phyloP scores from a whole-genome alignment of 2,797 vertebrate genomes.

The Sebastes taczanowskii region DNA sequence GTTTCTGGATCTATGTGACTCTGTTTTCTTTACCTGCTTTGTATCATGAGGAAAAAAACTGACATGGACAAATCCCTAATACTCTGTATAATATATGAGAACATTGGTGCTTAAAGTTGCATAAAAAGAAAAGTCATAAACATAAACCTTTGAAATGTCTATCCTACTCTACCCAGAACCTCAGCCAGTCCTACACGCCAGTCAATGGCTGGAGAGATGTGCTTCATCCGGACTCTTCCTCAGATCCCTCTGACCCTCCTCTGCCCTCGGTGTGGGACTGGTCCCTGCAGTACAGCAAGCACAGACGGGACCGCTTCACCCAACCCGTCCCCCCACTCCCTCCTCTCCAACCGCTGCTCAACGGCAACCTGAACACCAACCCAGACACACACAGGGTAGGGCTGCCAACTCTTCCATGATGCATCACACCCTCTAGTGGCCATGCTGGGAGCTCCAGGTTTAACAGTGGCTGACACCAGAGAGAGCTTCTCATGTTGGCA shows the following conservation, averaged over 20 bases:
- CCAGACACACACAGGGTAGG: conserved; percentile 75
- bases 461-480: neutral
- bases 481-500: neutral
- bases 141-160: neutral
- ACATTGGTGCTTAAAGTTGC: neutral
- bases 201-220: conserved; percentile 82
- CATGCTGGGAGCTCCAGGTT: neutral
- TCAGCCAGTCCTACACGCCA: conserved; percentile 81
- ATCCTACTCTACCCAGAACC: conserved; percentile 60
- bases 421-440: conserved; percentile 29
- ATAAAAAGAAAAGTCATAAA: neutral
- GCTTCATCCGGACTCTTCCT: conserved; percentile 66
- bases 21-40: neutral
- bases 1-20: neutral
- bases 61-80: neutral
- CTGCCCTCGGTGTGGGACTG: conserved; percentile 90
- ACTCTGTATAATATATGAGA: neutral
- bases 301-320: conserved; percentile 82
- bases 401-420: neutral
- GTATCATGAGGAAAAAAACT: neutral
- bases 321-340: conserved; percentile 77
- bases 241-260: conserved; percentile 75
- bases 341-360: conserved; percentile 67
- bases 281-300: conserved; percentile 85
- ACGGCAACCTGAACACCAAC: conserved; percentile 84